Conservation (phyloP, 2,113 vertebrate genomes). For the Strix aluco region DNA sequence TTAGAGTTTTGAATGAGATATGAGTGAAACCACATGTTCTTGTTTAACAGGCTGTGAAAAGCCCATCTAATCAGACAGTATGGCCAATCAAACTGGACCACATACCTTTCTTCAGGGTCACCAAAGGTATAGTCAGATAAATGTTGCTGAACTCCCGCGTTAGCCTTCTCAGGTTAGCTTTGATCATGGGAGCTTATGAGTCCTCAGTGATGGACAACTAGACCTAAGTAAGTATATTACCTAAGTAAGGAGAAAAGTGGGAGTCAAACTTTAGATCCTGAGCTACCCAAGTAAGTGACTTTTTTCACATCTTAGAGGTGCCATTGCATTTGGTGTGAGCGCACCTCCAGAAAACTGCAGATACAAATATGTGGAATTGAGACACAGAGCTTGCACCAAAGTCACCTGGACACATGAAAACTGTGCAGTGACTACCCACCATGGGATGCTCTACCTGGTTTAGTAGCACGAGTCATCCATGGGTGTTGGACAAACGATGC, state of each 20-base stretch:
- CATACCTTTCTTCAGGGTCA: neutral
- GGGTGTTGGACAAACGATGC: neutral
- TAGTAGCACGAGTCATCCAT: neutral
- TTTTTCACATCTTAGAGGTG: neutral
- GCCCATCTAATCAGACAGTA: neutral
- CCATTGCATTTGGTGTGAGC: neutral
- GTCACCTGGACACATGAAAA: neutral
- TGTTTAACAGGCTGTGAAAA: neutral
- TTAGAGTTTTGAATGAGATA: neutral
- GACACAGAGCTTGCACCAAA: neutral
- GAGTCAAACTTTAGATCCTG: neutral
- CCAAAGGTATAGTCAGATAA: neutral
- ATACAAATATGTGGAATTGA: neutral
- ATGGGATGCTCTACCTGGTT: neutral
- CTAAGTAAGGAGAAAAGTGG: neutral
- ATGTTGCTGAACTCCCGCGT: neutral
- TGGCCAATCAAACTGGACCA: neutral
- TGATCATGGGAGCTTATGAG: neutral
- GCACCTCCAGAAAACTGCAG: neutral
- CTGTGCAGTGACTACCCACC: neutral
- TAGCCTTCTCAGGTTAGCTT: neutral
- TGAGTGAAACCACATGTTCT: neutral
- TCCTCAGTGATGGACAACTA: neutral
- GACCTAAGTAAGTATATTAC: neutral
- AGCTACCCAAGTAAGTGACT: neutral